Evolutionary conservation across 2,113 vertebrate genomes (phyloP), one percentile per base, ranked within the genome.

Genomic region (Ictalurus punctatus): DNA sequence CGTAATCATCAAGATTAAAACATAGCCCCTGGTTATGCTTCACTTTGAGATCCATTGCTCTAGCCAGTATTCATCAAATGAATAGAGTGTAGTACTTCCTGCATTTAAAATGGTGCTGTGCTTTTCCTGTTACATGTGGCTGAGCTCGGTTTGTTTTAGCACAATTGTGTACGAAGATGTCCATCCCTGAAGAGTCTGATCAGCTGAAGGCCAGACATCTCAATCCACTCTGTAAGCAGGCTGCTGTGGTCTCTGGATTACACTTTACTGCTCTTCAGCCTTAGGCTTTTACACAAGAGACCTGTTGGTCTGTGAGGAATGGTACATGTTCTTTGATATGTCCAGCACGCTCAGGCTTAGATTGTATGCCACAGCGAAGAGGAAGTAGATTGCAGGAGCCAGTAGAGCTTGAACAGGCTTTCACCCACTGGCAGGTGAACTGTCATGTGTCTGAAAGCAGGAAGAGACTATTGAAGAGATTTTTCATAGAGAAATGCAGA

Each of bases 381-480:
- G 92, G 93, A 96, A 95, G 93, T 95, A 95, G 87, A 93, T 81
- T 78, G 95, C 27, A 95, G 93, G 78, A 95, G 84, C 94, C 95
- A 95, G n/a, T 90, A 92, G 65, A 96, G 93, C 79, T 90, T 90
- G 93, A 95, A 94, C 56, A 94, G 76, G 6, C 89, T 92, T 85
- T 93, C 88, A 0, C 86, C 89, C 2, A 92, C 91, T 0, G 93
- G 92, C 87, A 95, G 89, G 85, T 94, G 94, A 79, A 96, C 89
- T 0, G 74, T 83, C 7, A 95, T 85, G 56, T 93, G 90, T 87
- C 95, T 95, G 92, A 27, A 37, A 83, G 48, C 65, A 69, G 30
- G 17, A 16, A 69, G 25, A 86, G 21, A 88, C 30, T 12, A 25
- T 30, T 81, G 83, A 69, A 10, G 69, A 44, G n/a, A 48, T 44